Base-by-base conservation (phyloP, 1,140 invertebrate species). In the Zaprionus camerounensis region DNA sequence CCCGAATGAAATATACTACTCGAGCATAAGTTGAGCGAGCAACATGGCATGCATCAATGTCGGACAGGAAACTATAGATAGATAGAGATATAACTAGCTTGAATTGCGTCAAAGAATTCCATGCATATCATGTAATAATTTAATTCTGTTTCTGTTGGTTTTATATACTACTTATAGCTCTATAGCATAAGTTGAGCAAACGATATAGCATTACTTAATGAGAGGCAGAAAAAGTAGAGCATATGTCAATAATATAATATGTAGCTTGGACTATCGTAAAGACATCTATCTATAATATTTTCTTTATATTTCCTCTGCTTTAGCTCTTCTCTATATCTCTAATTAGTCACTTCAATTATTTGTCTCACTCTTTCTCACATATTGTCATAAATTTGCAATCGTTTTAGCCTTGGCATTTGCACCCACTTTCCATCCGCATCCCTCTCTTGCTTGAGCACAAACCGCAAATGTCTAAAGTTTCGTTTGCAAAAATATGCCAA, bases 401-500 rank as follows among this genome's bases (percentile, higher is more conserved):
- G 77, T 77, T 80, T 81, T 68, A 22, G 34, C 55, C 51, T 70
- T 56, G 46, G 17, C 17, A 12, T 49, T 22, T 51, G 1, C 20
- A 20, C 20, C 20, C 20, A 20, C 20, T 20, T 20, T 1, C 20
- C 20, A 0, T 20, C 20, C 1, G 20, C 20, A 20, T 4, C 9
- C 7, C 7, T 49, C 46, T 49, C 46, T 24, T 11, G 11, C 11
- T 51, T 13, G 6, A 69, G 68, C 58, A 41, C 38, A 51, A 55
- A 84, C 81, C 81, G 58, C 81, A 85, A 84, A 85, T 85, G 82
- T 71, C 78, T 65, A 70, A 84, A 84, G 78, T 83, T 83, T 66
- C 34, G n/a, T 61, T 57, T 55, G 61, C 63, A 81, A 83, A 83
- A 83, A 83, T 84, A 84, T 83, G 81, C 81, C 81, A 83, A 83